These are phyloP conservation scores for Ceyx melanurus DNA, from an alignment of 2,113 vertebrate genomes.

Conservation along the genomic window DNA sequence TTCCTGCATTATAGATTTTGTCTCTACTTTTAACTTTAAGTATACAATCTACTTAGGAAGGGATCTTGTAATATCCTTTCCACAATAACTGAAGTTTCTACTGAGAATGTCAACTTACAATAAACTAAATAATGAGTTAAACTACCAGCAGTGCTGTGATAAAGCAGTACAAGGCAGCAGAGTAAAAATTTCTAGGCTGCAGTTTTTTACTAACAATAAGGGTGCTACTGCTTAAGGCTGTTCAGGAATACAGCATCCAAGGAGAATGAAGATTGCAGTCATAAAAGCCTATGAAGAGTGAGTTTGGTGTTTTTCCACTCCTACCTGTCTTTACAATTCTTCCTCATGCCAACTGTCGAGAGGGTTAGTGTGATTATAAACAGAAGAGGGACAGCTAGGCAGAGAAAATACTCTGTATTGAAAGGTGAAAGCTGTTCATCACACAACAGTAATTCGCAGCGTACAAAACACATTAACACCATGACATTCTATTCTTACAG, in stretches of 20 bases:
- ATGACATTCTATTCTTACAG: slow-evolving; percentile 40
- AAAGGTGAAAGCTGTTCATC: slow-evolving; percentile 66
- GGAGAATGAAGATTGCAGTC: not conserved
- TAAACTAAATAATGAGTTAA: not conserved
- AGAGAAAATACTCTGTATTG: slow-evolving; percentile 41
- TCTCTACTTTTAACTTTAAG: not conserved
- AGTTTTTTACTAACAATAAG: not conserved
- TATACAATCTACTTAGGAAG: not conserved
- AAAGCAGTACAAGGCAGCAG: not conserved
- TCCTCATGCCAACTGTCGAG: not conserved
- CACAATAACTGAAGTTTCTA: not conserved
- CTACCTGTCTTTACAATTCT: slow-evolving; percentile 29
- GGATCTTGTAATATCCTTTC: not conserved
- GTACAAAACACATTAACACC: slow-evolving; percentile 46
- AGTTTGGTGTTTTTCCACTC: not conserved
- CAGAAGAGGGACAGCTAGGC: slow-evolving; percentile 35
- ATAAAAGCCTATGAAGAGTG: slow-evolving; percentile 10
- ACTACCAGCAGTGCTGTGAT: not conserved
- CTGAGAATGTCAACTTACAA: not conserved
- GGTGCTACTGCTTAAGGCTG: not conserved
- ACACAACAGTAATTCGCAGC: slow-evolving; percentile 39
- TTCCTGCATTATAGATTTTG: not conserved
- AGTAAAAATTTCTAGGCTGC: not conserved
- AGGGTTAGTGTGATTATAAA: slow-evolving; percentile 49
- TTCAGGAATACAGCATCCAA: slow-evolving; percentile 10